These are phyloP conservation scores for Neodiprion virginianus DNA, from an alignment of 1,140 invertebrate genomes.

Conservation along the genomic window DNA sequence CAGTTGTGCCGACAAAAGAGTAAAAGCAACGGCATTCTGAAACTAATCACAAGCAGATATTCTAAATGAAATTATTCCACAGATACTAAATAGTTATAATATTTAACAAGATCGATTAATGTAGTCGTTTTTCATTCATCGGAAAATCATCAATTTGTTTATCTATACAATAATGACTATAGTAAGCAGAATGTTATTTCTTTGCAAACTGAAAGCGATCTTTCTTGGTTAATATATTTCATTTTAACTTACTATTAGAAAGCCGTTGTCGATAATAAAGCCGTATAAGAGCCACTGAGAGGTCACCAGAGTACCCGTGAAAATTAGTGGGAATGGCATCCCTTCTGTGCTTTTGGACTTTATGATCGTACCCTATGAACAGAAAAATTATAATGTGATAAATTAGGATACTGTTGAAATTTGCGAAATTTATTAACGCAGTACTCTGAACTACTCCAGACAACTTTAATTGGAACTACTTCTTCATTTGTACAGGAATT, in stretches of 20 bases:
- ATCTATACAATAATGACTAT: constrained; percentile 9
- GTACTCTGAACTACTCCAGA: too few species aligned
- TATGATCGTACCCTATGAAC: constrained; percentile 72
- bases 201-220: too few species aligned
- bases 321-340: constrained; percentile 83
- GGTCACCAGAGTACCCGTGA: constrained; percentile 77
- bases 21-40: constrained; percentile 73
- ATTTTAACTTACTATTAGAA: constrained; percentile 75
- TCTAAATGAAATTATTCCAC: constrained; percentile 5
- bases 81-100: constrained; percentile 10
- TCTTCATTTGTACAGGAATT: too few species aligned
- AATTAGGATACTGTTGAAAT: constrained; percentile 19
- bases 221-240: too few species aligned
- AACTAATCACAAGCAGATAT: constrained; percentile 57
- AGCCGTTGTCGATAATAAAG: constrained; percentile 76
- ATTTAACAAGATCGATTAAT: constrained; percentile 3
- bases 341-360: constrained; percentile 77
- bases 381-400: constrained; percentile 30
- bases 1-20: constrained; percentile 68
- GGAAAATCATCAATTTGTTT: constrained; percentile 24
- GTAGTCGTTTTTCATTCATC: constrained; percentile 38
- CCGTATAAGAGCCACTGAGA: constrained; percentile 83
- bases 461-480: too few species aligned
- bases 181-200: too few species aligned
- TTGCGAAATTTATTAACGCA: background rate